phyloP scores from a whole-genome alignment of 2,113 vertebrate species.

The Silurus glanis region DNA sequence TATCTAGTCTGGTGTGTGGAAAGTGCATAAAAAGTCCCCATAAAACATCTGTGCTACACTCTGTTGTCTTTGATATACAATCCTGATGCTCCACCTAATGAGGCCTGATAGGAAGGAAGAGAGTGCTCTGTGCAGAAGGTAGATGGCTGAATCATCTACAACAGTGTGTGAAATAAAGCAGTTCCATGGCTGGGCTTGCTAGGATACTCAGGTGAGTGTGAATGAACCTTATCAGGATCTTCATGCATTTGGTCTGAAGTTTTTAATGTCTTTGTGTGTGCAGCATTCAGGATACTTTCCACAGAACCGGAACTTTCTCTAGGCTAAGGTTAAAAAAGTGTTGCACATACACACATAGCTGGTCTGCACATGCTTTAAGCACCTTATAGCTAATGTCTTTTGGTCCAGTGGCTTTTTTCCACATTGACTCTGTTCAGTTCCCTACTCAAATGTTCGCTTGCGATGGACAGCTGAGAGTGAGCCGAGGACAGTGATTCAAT shows the following conservation, averaged over 20 bases:
- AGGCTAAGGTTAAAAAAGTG: not conserved
- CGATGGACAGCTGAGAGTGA: not conserved
- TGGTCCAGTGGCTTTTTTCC: not conserved
- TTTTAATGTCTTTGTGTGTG: not conserved
- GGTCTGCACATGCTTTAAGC: not conserved
- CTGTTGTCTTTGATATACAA: not conserved
- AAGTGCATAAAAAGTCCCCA: slow-evolving; percentile 13
- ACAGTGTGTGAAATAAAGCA: not conserved
- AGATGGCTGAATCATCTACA: slow-evolving; percentile 25
- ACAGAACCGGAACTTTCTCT: not conserved
- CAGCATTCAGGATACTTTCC: not conserved
- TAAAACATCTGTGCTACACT: not conserved
- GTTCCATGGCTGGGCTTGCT: not conserved
- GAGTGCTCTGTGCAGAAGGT: not conserved
- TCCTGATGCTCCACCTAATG: not conserved
- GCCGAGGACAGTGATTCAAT: not conserved
- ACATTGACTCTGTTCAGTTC: slow-evolving; percentile 5
- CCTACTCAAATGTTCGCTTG: not conserved
- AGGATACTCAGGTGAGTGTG: slow-evolving; percentile 8
- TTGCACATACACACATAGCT: not conserved
- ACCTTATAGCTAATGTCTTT: not conserved
- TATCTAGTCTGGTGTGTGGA: not conserved
- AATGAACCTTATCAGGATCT: slow-evolving; percentile 22
- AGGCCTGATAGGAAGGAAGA: not conserved
- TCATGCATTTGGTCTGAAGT: slow-evolving; percentile 2